Percentiles rank a stretch among this genome's conserved stretches.
Conservation (phyloP, 1,140 invertebrate genomes). For the Heliconius nattereri region DNA sequence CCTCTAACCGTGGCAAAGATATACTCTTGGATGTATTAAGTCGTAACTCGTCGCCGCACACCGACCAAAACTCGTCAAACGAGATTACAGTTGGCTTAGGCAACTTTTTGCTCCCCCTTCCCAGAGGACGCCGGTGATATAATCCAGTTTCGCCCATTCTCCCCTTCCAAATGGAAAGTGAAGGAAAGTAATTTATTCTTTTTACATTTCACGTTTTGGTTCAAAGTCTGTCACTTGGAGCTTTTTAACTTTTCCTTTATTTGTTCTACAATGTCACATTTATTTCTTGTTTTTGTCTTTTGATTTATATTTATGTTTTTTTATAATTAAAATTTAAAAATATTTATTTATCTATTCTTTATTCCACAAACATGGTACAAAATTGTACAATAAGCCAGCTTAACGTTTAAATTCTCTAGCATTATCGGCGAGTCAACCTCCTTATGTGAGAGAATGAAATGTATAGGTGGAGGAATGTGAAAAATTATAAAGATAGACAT, state of each 20-base stretch:
- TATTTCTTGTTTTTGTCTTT: not conserved
- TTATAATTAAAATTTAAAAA: not conserved
- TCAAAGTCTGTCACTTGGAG: not conserved
- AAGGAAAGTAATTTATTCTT: slow-evolving; percentile 55
- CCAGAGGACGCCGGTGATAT: slow-evolving; percentile 55
- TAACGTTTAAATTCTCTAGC: no score
- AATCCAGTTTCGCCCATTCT: slow-evolving; percentile 69
- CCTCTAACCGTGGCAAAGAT: not conserved
- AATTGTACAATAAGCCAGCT: no score
- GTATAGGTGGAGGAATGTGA: no score
- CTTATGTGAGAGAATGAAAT: no score
- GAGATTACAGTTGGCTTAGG: slow-evolving; percentile 59
- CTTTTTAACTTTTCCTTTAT: not conserved
- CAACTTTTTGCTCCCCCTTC: slow-evolving; percentile 47
- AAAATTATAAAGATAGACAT: no score
- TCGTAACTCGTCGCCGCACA: slow-evolving; percentile 33
- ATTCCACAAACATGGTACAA: no score
- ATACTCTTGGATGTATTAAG: slow-evolving; percentile 6
- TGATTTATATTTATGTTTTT: not conserved
- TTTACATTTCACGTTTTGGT: slow-evolving; percentile 38
- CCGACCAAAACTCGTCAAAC: slow-evolving; percentile 50
- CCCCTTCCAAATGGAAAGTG: slow-evolving; percentile 51
- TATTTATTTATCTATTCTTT: no score
- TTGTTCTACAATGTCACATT: not conserved
- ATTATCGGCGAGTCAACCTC: no score